These are phyloP conservation scores for Latheticus oryzae DNA, from an alignment of 2,888 invertebrate species.

Conservation along the genomic window DNA sequence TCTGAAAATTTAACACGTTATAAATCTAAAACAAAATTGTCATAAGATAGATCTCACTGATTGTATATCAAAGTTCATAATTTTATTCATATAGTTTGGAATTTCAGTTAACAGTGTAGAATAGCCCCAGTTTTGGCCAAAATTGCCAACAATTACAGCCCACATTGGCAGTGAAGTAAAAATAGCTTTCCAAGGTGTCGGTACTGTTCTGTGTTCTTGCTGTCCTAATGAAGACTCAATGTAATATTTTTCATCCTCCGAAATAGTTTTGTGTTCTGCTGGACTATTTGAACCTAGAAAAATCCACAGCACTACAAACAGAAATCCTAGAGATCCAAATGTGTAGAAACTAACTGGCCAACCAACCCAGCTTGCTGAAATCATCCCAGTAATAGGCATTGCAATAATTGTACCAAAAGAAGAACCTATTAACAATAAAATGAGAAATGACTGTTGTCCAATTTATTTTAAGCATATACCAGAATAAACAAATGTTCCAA, in stretches of 20 bases:
- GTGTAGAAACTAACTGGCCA: constrained; percentile 83
- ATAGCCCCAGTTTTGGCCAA: constrained; percentile 83
- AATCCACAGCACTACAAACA: constrained; percentile 72
- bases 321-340: constrained; percentile 71
- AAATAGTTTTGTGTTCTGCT: constrained; percentile 69
- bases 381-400: constrained; percentile 75
- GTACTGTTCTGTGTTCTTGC: constrained; percentile 49
- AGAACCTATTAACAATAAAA: constrained; percentile 68
- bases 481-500: constrained; percentile 74
- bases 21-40: too few relatives aligned
- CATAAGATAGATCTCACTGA: constrained; percentile 70
- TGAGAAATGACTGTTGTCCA: background rate
- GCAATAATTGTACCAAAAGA: constrained; percentile 84
- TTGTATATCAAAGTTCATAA: constrained; percentile 77
- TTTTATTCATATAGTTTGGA: constrained; percentile 81
- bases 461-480: constrained; percentile 56
- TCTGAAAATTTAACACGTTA: constrained; percentile 68
- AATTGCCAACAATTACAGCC: constrained; percentile 74
- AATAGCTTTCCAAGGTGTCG: constrained; percentile 80
- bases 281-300: constrained; percentile 76
- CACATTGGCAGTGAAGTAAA: constrained; percentile 80
- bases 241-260: constrained; percentile 72
- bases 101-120: constrained; percentile 85
- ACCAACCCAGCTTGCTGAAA: constrained; percentile 74
- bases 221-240: constrained; percentile 62